A percentile compares a stretch with the other conserved stretches of the same genome.
Evolutionary conservation across 2,113 vertebrate species (phyloP).

Genomic region (Pelmatolapia mariae): DNA sequence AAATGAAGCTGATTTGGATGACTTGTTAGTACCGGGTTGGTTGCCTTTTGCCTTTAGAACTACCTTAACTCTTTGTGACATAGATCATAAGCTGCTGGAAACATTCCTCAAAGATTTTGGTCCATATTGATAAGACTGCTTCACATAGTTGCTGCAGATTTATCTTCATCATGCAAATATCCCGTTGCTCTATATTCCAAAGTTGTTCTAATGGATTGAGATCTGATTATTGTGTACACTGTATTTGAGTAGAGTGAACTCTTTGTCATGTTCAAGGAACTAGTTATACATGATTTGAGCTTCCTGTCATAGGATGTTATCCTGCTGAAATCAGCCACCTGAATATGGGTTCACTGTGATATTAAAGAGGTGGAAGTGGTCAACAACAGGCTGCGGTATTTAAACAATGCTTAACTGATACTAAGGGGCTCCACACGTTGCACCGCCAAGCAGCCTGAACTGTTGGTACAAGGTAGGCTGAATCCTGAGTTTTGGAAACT

Average conservation of each 20-base stretch:
- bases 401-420: neutral
- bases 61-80: neutral
- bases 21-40: neutral
- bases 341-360: neutral
- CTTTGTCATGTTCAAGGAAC: neutral
- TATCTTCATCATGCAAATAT: neutral
- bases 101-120: neutral
- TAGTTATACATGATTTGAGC: neutral
- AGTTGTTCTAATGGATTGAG: neutral
- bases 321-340: neutral
- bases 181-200: rapidly evolving
- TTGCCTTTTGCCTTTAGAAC: neutral
- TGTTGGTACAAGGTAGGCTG: neutral
- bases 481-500: neutral
- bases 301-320: neutral
- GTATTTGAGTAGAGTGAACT: neutral
- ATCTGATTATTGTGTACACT: neutral
- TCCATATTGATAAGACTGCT: neutral
- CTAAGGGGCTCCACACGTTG: rapidly evolving
- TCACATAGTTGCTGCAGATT: neutral
- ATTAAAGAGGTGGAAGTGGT: neutral
- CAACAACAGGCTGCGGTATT: neutral
- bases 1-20: neutral
- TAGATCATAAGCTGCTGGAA: neutral
- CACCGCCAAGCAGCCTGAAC: rapidly evolving